A percentile compares a stretch with the other conserved stretches of the same genome.
These are phyloP conservation scores for Xylota segnis DNA, from an alignment of 2,888 invertebrate species.

Conservation along the genomic window DNA sequence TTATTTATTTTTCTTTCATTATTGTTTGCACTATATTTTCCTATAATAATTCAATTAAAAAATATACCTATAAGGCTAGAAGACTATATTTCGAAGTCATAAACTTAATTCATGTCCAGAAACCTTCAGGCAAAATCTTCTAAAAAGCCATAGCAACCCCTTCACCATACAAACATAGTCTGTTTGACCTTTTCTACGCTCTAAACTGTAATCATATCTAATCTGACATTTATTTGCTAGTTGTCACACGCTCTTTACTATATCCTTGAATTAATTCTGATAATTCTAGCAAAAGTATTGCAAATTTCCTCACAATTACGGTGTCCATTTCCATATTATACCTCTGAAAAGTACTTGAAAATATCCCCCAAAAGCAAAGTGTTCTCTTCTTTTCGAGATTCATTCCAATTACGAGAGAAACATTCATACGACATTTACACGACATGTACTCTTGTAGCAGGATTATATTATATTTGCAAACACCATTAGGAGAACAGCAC, in stretches of 20 bases:
- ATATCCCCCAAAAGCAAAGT: slow-evolving; percentile 39
- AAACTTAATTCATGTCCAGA: no score
- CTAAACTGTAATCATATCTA: not conserved
- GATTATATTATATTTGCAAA: slow-evolving; percentile 71
- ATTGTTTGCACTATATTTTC: no score
- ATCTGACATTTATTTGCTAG: not conserved
- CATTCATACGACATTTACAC: slow-evolving; percentile 74
- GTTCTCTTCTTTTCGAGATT: slow-evolving; percentile 55
- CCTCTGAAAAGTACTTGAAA: slow-evolving; percentile 39
- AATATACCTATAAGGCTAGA: no score
- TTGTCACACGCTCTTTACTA: not conserved
- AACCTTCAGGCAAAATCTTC: no score
- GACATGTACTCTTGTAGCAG: slow-evolving; percentile 72
- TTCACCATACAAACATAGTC: no score
- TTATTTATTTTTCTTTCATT: no score
- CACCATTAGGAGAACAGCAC: slow-evolving; percentile 65
- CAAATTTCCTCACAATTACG: slow-evolving; percentile 18
- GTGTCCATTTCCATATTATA: slow-evolving; percentile 30
- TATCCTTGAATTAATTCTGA: slow-evolving; percentile 21
- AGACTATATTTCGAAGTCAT: no score
- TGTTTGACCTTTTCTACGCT: no score
- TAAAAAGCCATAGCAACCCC: no score
- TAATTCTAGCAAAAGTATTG: not conserved
- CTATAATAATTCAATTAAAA: no score
- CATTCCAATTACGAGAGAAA: slow-evolving; percentile 72